phyloP scores from a whole-genome alignment of 2,113 vertebrate species.

The Morone saxatilis region DNA sequence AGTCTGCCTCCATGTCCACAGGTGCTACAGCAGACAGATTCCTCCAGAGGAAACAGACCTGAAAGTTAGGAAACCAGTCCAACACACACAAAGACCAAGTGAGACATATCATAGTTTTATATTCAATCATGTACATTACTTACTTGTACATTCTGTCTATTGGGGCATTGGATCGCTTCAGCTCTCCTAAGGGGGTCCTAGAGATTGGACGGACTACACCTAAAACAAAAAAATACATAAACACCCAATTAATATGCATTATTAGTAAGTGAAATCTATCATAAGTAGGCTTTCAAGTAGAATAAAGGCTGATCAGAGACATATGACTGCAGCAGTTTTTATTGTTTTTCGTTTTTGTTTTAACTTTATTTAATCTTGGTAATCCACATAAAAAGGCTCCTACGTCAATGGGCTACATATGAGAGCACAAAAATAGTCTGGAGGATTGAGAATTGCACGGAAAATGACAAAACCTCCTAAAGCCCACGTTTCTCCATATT shows the following conservation, averaged over 20 bases:
- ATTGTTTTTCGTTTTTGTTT: conserved; percentile 15
- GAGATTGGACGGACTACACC: conserved; percentile 86
- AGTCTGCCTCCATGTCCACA: conserved; percentile 19
- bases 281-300: not conserved
- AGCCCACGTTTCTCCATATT: conserved; percentile 36
- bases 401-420: conserved; percentile 27
- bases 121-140: conserved; percentile 67
- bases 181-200: conserved; percentile 89
- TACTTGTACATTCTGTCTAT: conserved; percentile 95
- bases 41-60: conserved; percentile 30
- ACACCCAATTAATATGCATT: not conserved
- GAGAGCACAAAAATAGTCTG: conserved; percentile 44
- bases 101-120: not conserved
- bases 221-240: conserved; percentile 60
- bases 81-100: not conserved
- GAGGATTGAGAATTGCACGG: conserved; percentile 39
- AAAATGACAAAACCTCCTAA: conserved; percentile 38
- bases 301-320: not conserved
- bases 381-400: conserved; percentile 50
- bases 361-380: conserved; percentile 35
- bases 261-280: not conserved
- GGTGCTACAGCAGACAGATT: conserved; percentile 4
- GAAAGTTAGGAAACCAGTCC: conserved; percentile 26
- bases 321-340: conserved; percentile 13
- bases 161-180: conserved; percentile 86